Percentiles rank a stretch among this genome's conserved stretches.
Conservation (phyloP, 30 jellyfish, hydroid and myxozoan genomes). For the Phacellophora camtschatica region DNA sequence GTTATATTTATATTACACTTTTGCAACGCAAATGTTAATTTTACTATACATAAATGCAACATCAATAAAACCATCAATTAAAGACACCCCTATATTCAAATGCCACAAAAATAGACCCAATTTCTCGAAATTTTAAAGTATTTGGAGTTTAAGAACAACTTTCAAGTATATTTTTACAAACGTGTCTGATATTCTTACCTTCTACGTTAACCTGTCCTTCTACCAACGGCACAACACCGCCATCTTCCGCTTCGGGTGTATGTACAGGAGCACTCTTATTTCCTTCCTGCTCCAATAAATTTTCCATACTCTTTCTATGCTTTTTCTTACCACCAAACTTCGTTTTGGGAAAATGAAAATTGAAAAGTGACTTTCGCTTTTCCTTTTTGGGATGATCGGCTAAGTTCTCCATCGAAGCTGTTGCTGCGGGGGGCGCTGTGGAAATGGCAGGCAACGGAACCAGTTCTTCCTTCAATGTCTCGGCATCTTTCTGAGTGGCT, state of each 20-base stretch:
- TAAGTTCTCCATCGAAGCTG: conserved; percentile 37
- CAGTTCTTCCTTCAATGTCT: background rate
- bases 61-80: no score
- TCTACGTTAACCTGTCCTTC: conserved; percentile 10
- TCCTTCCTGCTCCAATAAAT: conserved; percentile 36
- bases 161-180: no score
- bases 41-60: no score
- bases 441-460: background rate
- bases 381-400: conserved; percentile 28
- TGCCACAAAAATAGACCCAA: no score
- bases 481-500: background rate
- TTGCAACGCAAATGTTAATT: no score
- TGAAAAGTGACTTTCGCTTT: conserved; percentile 38
- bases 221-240: conserved; percentile 51
- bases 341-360: conserved; percentile 43
- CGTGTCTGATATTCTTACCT: no score
- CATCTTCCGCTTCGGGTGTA: conserved; percentile 34
- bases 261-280: background rate
- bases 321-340: conserved; percentile 58
- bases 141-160: no score
- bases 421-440: background rate
- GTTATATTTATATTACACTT: no score
- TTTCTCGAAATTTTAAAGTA: no score
- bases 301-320: conserved; percentile 60
- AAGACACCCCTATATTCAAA: no score